phyloP scores from a whole-genome alignment of 2,797 vertebrate species.

The Sciurus carolinensis region DNA sequence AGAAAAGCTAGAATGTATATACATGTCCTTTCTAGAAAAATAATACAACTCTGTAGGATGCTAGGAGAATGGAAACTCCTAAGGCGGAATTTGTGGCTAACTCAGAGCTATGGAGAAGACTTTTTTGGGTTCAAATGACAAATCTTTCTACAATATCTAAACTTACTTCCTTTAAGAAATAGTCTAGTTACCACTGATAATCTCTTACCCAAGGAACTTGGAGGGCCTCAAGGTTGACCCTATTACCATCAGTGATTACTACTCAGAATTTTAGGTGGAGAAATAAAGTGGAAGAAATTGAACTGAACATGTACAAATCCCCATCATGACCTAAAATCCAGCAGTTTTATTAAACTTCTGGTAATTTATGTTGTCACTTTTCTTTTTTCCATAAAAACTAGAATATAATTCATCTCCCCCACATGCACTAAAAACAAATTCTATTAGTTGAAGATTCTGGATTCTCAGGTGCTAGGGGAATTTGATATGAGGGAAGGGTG shows the following conservation, averaged over 20 bases:
- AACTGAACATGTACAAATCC: constrained; percentile 34
- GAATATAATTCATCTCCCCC: background rate
- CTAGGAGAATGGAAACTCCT: background rate
- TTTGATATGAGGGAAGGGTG: constrained; percentile 11
- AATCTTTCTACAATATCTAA: background rate
- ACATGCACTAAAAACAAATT: background rate
- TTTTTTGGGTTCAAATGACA: background rate
- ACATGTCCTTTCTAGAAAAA: background rate
- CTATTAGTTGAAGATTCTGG: constrained; percentile 1
- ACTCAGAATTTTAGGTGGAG: constrained; percentile 25
- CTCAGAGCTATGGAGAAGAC: background rate
- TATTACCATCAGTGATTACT: background rate
- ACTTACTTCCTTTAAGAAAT: background rate
- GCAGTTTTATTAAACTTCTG: constrained; percentile 48
- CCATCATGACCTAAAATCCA: constrained; percentile 8
- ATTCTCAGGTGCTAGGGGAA: background rate
- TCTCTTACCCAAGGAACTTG: background rate
- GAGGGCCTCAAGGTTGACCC: background rate
- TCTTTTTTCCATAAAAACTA: constrained; percentile 20
- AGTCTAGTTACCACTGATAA: background rate
- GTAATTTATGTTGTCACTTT: constrained; percentile 41
- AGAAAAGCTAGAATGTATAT: background rate
- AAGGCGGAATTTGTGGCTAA: background rate
- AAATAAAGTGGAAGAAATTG: constrained; percentile 30
- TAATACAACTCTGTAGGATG: background rate